These are phyloP conservation scores for Platysternon megacephalum DNA, from an alignment of 2,113 vertebrate genomes.

Conservation along the genomic window DNA sequence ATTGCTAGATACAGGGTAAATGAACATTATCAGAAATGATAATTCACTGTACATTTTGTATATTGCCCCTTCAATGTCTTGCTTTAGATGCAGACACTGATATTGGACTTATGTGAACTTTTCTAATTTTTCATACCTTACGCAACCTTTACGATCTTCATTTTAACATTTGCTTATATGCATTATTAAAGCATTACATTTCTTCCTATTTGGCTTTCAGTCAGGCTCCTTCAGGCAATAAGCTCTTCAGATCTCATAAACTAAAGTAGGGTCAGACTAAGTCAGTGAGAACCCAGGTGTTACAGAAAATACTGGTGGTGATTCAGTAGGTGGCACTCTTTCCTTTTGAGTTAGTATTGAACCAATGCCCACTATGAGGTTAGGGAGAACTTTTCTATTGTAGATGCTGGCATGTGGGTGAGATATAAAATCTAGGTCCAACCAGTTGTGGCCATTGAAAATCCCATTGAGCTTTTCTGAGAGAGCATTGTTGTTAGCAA, in stretches of 20 bases:
- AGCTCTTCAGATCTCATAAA: constrained; percentile 58
- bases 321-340: constrained; percentile 50
- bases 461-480: background rate
- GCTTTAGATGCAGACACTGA: background rate
- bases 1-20: constrained; percentile 38
- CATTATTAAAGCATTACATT: constrained; percentile 58
- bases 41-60: background rate
- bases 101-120: background rate
- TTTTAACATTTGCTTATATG: constrained; percentile 42
- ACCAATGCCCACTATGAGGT: background rate
- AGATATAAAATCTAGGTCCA: background rate
- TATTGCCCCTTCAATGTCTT: background rate
- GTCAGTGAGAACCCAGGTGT: constrained; percentile 31
- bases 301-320: background rate
- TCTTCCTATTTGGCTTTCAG: constrained; percentile 68
- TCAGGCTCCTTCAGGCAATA: constrained; percentile 53
- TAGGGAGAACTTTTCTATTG: background rate
- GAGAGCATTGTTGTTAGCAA: accelerated
- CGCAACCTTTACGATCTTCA: background rate
- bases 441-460: background rate
- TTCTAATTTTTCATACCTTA: background rate
- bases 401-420: background rate
- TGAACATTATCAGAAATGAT: background rate
- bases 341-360: background rate
- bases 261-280: constrained; percentile 40